Evolutionary conservation across 2,797 vertebrate species (phyloP), one percentile per base, ranked within the genome.

Genomic region (Enteromius argenteus): DNA sequence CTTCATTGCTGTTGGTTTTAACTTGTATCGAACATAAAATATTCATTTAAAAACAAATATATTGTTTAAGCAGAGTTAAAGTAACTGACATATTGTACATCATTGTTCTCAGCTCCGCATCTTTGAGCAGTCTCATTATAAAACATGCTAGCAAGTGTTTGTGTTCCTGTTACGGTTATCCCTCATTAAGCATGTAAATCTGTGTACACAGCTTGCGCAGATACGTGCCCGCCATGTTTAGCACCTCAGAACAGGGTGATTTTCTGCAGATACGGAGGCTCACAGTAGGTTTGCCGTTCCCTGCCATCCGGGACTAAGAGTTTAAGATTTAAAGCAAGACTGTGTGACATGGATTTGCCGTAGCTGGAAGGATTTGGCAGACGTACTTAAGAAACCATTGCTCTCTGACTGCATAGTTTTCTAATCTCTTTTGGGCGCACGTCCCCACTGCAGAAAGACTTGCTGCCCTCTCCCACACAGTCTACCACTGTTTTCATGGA

Each of bases 261-360:
- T 68, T 35, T 79, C 23, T 53, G 53, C 83, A 86, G 42, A 58
- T 77, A 56, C 39, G 13, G 75, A 86, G 71, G 27, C 75, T 71
- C 73, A 42, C 53, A 64, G 74, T 62, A 27, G 39, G 62, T 76
- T 81, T 86, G 73, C 37, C 67, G 30, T 78, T 72, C 53, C 71
- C 86, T 68, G 66, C 67, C 53, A 42, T n/a, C 67, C 44, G 56
- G 56, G 74, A 71, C 62, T 84, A 46, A 83, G 78, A 88, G 84
- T 86, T 87, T 79, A 86, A 85, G 85, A 85, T 85, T 88, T 87
- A 87, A 88, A 86, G 80, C 53, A 86, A 77, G 82, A 84, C 84
- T 87, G 87, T 87, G 86, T 91, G 85, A 91, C 86, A 88, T 87
- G 87, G 86, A 88, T 88, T 90, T 90, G 82, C 86, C 37, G 69